phyloP scores from a whole-genome alignment of 1,140 invertebrate genomes.

The Pogonomyrmex barbatus region DNA sequence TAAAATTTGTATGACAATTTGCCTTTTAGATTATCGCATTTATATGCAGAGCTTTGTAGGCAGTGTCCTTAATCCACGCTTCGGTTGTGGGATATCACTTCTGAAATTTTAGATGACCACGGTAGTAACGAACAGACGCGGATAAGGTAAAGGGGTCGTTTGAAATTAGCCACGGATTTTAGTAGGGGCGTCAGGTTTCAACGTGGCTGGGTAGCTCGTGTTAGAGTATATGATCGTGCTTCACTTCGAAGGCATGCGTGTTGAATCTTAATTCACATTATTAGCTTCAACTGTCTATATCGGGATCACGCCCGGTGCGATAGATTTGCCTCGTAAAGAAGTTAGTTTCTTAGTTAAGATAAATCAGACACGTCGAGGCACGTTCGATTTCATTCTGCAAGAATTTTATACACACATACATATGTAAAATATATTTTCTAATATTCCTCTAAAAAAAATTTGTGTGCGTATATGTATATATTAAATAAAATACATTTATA shows the following conservation, averaged over 20 bases:
- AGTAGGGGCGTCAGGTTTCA: constrained; percentile 76
- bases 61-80: constrained; percentile 21
- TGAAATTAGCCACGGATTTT: constrained; percentile 71
- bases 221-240: constrained; percentile 66
- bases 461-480: background rate
- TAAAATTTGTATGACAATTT: constrained; percentile 17
- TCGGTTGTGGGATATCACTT: constrained; percentile 38
- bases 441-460: no score
- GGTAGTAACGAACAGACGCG: constrained; percentile 52
- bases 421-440: background rate
- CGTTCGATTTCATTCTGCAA: background rate
- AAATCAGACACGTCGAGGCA: background rate
- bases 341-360: background rate
- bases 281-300: constrained; percentile 72
- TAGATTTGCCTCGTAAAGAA: constrained; percentile 8
- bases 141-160: constrained; percentile 38
- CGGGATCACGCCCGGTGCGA: background rate
- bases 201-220: constrained; percentile 48
- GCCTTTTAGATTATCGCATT: constrained; percentile 27
- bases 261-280: constrained; percentile 79
- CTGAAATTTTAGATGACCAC: constrained; percentile 62
- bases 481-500: background rate
- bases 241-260: constrained; percentile 66
- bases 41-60: constrained; percentile 50
- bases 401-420: background rate